A percentile compares a stretch with the other conserved stretches of the same genome.
These are phyloP conservation scores for Anadara kagoshimensis DNA, from an alignment of 1,140 invertebrate genomes.

Conservation along the genomic window DNA sequence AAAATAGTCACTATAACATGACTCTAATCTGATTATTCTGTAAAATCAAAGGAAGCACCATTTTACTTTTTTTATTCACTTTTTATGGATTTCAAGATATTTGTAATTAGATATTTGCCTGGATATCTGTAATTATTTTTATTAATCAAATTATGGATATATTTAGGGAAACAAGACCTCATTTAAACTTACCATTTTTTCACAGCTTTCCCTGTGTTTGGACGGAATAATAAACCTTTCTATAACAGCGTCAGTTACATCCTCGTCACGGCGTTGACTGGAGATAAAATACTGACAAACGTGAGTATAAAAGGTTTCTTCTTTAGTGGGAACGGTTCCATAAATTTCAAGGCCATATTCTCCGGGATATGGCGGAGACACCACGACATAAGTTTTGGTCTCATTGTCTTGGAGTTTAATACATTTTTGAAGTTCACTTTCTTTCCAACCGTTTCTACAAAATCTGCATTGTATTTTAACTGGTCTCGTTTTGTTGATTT, in stretches of 20 bases:
- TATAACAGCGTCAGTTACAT: slow-evolving; percentile 58
- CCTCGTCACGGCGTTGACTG: slow-evolving; percentile 55
- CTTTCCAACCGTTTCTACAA: slow-evolving; percentile 35
- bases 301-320: slow-evolving; percentile 68
- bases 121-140: no score
- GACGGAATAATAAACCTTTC: no score
- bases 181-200: no score
- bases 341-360: slow-evolving; percentile 73
- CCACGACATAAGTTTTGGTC: slow-evolving; percentile 28
- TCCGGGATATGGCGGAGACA: slow-evolving; percentile 63
- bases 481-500: slow-evolving; percentile 44
- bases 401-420: slow-evolving; percentile 41
- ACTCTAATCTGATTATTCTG: no score
- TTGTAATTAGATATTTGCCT: no score
- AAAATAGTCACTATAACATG: no score
- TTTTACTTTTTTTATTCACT: no score
- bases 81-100: no score
- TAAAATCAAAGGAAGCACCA: no score
- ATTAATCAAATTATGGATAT: no score
- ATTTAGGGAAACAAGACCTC: no score
- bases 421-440: slow-evolving; percentile 32
- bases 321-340: slow-evolving; percentile 68
- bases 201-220: no score
- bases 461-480: slow-evolving; percentile 30
- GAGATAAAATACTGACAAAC: slow-evolving; percentile 72